phyloP scores from a whole-genome alignment of 2,888 invertebrate genomes.

The Caenorhabditis plicata region DNA sequence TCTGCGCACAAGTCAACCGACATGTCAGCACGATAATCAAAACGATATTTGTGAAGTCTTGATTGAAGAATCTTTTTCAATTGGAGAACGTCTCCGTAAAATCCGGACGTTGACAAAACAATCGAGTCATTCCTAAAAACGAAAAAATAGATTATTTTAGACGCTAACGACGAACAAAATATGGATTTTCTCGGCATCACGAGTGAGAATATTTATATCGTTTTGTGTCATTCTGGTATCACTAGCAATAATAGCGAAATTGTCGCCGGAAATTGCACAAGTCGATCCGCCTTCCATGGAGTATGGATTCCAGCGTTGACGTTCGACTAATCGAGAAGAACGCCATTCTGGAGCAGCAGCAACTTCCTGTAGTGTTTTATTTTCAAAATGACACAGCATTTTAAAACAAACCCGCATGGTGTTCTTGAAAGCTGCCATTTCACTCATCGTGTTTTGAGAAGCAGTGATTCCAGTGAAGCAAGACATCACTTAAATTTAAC shows the following conservation, averaged over 20 bases:
- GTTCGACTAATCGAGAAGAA: conserved; percentile 34
- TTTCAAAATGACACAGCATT: background rate
- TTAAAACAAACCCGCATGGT: conserved; percentile 11
- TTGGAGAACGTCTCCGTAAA: conserved; percentile 95
- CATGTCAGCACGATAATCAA: conserved; percentile 77
- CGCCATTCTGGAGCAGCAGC: conserved; percentile 56
- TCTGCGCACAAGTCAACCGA: conserved; percentile 84
- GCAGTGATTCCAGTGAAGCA: conserved; percentile 31
- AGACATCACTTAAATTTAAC: conserved; percentile 11
- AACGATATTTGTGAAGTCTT: conserved; percentile 78
- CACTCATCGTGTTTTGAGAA: conserved; percentile 7
- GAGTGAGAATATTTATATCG: conserved; percentile 58
- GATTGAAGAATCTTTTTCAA: conserved; percentile 71
- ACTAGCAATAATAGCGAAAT: conserved; percentile 90
- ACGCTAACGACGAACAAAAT: conserved; percentile 38
- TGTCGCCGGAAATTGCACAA: conserved; percentile 91
- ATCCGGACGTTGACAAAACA: conserved; percentile 90
- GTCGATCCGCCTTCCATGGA: conserved; percentile 72
- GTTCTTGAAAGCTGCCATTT: conserved; percentile 26
- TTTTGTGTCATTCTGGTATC: conserved; percentile 72
- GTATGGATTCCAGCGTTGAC: conserved; percentile 62
- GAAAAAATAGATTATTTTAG: background rate
- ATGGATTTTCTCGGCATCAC: conserved; percentile 62
- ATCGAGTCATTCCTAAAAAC: conserved; percentile 75
- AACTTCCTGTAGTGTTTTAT: conserved; percentile 33